Percentiles rank a stretch among this genome's conserved stretches.
phyloP scores from a whole-genome alignment of 2,888 invertebrate species.

The Xylophagus ater region DNA sequence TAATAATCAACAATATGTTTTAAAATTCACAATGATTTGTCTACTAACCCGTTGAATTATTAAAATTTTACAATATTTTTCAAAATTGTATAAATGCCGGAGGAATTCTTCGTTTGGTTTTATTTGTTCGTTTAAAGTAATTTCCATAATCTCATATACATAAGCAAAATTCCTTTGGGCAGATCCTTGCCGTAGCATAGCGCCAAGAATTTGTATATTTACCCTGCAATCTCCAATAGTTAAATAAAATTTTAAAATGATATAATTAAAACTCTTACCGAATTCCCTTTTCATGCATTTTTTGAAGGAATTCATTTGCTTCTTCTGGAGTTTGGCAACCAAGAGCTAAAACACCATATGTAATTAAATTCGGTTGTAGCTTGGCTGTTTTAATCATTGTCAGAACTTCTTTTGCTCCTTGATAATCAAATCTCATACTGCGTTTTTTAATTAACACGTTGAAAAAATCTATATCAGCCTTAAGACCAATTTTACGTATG shows the following conservation, averaged over 20 bases:
- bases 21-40: not conserved
- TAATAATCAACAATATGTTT: not conserved
- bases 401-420: constrained; percentile 54
- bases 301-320: constrained; percentile 52
- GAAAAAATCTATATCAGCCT: constrained; percentile 69
- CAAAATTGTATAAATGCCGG: constrained; percentile 50
- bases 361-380: constrained; percentile 61
- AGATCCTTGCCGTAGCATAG: constrained; percentile 58
- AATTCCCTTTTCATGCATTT: constrained; percentile 57
- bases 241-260: constrained; percentile 9
- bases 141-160: constrained; percentile 56
- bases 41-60: constrained; percentile 42
- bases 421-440: constrained; percentile 55
- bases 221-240: constrained; percentile 42
- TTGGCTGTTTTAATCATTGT: constrained; percentile 45
- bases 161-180: constrained; percentile 50
- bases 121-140: constrained; percentile 49
- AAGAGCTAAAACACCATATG: constrained; percentile 76
- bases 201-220: constrained; percentile 64
- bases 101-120: constrained; percentile 51
- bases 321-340: constrained; percentile 56
- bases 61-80: constrained; percentile 44
- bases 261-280: constrained; percentile 39
- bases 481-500: constrained; percentile 49
- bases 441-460: constrained; percentile 78